Conservation (phyloP, 2,113 vertebrate species). For the Aythya baeri region DNA sequence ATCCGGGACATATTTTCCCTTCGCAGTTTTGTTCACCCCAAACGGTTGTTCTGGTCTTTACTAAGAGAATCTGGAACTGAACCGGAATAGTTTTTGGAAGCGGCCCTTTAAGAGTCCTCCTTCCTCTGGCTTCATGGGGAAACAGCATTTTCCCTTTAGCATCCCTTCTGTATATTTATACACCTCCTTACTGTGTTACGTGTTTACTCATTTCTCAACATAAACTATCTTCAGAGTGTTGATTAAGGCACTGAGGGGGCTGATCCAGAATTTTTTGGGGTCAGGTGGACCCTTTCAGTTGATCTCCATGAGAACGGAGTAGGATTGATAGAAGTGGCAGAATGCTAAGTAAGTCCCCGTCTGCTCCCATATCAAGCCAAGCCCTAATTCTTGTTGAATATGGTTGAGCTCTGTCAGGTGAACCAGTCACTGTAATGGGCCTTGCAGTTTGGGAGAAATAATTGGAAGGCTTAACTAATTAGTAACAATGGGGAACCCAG, state of each 20-base stretch:
- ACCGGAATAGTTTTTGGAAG: neutral
- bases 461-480: neutral
- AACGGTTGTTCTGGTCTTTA: conserved; percentile 10
- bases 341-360: neutral
- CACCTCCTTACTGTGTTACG: neutral
- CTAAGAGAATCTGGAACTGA: neutral
- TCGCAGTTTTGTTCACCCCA: neutral
- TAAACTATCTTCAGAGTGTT: neutral
- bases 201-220: neutral
- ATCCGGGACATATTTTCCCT: neutral
- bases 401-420: neutral
- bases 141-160: neutral
- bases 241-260: neutral
- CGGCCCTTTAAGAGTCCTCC: neutral
- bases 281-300: neutral
- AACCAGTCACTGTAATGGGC: neutral
- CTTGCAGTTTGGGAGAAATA: neutral
- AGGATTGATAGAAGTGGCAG: neutral
- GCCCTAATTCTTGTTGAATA: neutral
- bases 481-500: neutral
- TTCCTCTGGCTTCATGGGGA: neutral
- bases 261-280: neutral
- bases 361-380: neutral
- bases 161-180: neutral
- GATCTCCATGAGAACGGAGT: neutral